Evolutionary conservation across 1,140 invertebrate species (phyloP).

Genomic region (Tetramorium simillimum): DNA sequence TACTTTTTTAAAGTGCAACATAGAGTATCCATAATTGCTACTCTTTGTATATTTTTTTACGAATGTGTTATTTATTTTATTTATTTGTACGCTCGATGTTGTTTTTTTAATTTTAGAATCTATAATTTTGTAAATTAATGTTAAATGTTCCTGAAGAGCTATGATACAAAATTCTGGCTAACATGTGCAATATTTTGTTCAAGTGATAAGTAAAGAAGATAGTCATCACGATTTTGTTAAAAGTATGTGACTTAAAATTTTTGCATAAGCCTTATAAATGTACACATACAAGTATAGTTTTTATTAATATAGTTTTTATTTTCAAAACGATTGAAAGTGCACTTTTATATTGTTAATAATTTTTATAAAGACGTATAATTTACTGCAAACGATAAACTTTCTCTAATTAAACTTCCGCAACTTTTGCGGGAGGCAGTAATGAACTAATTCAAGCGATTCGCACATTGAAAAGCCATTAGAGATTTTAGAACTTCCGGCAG

Average conservation of each 20-base stretch:
- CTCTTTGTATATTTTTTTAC: neutral
- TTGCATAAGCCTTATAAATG: neutral
- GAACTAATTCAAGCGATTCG: constrained; percentile 5
- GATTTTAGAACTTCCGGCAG: constrained; percentile 17
- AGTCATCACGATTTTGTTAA: neutral
- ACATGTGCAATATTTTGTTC: neutral
- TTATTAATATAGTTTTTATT: neutral
- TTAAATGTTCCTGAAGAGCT: neutral
- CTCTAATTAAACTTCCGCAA: constrained; percentile 3
- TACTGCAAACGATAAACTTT: neutral
- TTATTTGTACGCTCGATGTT: neutral
- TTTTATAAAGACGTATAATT: constrained; percentile 1
- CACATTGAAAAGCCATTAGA: constrained; percentile 25
- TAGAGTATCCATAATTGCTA: neutral
- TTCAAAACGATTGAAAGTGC: neutral
- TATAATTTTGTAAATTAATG: neutral
- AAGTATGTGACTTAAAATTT: neutral
- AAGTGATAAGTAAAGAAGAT: neutral
- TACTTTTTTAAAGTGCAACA: neutral
- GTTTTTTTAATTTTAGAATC: neutral
- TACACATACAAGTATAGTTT: neutral
- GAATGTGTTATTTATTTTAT: neutral
- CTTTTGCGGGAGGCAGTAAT: neutral
- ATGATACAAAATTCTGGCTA: neutral
- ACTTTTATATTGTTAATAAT: neutral